Percentiles rank a stretch among this genome's conserved stretches.
phyloP scores from a whole-genome alignment of 1,140 invertebrate species.

The Meloidogyne exigua region DNA sequence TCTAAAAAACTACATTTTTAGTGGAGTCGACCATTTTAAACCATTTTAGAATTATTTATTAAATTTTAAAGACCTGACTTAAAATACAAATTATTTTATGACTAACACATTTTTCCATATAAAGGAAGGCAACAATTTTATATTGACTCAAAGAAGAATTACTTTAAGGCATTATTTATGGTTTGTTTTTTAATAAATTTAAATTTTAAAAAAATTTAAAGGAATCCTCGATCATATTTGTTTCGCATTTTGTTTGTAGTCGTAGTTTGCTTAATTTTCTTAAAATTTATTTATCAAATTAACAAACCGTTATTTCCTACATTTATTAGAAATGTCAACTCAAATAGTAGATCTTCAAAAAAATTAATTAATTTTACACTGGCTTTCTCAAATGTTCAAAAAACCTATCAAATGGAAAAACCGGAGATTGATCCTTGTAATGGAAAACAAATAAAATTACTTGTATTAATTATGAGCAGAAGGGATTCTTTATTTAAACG shows the following conservation, averaged over 20 bases:
- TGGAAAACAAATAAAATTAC: constrained; percentile 15
- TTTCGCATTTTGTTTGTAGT: background rate
- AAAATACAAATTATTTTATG: no score
- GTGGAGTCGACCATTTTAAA: no score
- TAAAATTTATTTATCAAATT: background rate
- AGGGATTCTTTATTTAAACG: constrained; percentile 8
- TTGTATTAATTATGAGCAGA: constrained; percentile 20
- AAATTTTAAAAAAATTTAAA: background rate
- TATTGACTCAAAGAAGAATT: background rate
- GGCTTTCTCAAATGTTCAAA: background rate
- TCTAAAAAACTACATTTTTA: no score
- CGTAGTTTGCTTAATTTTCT: background rate
- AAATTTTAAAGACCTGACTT: no score
- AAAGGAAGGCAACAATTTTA: background rate
- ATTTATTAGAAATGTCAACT: background rate
- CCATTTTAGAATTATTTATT: no score
- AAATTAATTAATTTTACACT: background rate
- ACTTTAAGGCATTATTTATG: background rate
- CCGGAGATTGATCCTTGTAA: background rate
- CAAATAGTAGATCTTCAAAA: background rate
- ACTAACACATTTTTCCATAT: background rate
- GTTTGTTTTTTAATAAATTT: background rate
- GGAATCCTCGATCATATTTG: background rate
- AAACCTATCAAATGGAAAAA: background rate
- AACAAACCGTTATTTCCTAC: background rate